phyloP scores from a whole-genome alignment of 2,888 invertebrate genomes.

The Caenorhabditis doughertyi region DNA sequence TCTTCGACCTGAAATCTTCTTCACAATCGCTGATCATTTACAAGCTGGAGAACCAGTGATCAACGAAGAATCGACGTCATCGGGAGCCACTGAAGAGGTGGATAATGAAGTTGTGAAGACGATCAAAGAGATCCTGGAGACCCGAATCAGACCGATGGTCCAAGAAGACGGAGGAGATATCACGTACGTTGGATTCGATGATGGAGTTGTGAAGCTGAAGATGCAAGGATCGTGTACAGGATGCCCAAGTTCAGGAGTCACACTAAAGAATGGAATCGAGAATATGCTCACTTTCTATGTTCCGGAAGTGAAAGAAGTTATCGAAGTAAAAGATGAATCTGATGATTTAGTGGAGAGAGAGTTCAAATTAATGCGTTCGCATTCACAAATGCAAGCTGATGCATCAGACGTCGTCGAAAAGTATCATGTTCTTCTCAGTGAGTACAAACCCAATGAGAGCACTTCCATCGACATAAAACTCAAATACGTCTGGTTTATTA shows the following conservation, averaged over 20 bases:
- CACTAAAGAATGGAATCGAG: slow-evolving; percentile 97
- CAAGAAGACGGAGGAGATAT: slow-evolving; percentile 88
- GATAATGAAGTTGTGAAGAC: slow-evolving; percentile 94
- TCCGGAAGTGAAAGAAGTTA: slow-evolving; percentile 89
- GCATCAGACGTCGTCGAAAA: no score
- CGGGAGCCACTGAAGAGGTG: slow-evolving; percentile 86
- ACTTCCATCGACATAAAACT: no score
- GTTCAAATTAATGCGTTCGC: no score
- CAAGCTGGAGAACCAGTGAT: slow-evolving; percentile 87
- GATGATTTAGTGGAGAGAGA: slow-evolving; percentile 89
- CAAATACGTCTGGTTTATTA: no score
- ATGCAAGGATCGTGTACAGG: slow-evolving; percentile 98
- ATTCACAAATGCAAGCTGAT: no score
- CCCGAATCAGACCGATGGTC: slow-evolving; percentile 97
- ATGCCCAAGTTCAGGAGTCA: slow-evolving; percentile 98
- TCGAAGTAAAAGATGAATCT: slow-evolving; percentile 85
- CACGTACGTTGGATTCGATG: slow-evolving; percentile 87
- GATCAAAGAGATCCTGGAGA: slow-evolving; percentile 98
- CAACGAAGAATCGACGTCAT: slow-evolving; percentile 28
- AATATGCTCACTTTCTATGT: slow-evolving; percentile 99
- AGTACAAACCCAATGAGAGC: no score
- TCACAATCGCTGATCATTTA: slow-evolving; percentile 98
- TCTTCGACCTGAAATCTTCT: slow-evolving; percentile 97
- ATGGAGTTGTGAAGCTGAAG: slow-evolving; percentile 94
- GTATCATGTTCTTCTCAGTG: no score